These are phyloP conservation scores for Cepphus grylle DNA, from an alignment of 2,113 vertebrate species.

Conservation along the genomic window DNA sequence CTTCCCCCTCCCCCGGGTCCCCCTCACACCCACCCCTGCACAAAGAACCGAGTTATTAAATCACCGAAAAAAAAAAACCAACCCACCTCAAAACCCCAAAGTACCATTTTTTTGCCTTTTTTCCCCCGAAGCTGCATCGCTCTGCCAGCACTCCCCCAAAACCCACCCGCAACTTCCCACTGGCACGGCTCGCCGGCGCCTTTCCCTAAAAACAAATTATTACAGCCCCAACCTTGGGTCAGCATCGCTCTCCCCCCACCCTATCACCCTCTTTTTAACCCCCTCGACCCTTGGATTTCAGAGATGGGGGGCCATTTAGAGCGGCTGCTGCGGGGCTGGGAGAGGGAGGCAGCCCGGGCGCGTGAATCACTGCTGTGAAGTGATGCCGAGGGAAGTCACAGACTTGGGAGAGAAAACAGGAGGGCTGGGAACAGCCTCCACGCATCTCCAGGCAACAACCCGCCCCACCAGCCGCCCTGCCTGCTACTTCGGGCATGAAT, in stretches of 20 bases:
- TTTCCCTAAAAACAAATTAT: not conserved
- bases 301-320: not conserved
- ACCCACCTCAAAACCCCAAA: not conserved
- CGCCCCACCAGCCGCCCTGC: slow-evolving; percentile 18
- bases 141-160: not conserved
- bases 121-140: not conserved
- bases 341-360: not conserved
- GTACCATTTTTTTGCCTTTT: not conserved
- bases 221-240: not conserved
- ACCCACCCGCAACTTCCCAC: not conserved
- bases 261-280: not conserved
- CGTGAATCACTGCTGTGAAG: not conserved
- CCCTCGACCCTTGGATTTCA: not conserved
- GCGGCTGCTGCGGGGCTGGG: not conserved
- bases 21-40: not conserved
- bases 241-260: not conserved
- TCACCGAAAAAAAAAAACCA: not conserved
- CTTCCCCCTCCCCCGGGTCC: not conserved
- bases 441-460: slow-evolving; percentile 47
- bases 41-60: not conserved
- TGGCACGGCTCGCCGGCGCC: not conserved
- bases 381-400: slow-evolving; percentile 17
- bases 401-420: slow-evolving; percentile 2
- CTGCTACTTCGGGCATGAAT: not conserved
- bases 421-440: slow-evolving; percentile 30